Evolutionary conservation across 2,113 vertebrate genomes (phyloP).

Genomic region (Podiceps cristatus): DNA sequence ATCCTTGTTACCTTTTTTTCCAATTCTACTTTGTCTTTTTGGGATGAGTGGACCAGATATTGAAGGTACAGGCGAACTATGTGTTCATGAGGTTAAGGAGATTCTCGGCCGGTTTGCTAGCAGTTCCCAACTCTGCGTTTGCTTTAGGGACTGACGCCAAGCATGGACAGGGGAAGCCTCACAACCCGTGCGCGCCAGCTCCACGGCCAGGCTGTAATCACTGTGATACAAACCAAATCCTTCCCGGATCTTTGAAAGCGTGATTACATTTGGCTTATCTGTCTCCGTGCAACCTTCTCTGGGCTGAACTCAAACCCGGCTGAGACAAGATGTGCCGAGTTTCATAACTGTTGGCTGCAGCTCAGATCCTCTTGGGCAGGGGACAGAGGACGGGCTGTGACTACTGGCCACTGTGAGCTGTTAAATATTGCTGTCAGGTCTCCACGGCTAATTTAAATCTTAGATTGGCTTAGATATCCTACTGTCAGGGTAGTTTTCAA

Average conservation of each 20-base stretch:
- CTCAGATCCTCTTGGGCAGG: background rate
- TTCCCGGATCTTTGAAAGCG: background rate
- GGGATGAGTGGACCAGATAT: background rate
- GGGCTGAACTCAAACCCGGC: background rate
- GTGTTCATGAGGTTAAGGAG: background rate
- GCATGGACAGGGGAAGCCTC: background rate
- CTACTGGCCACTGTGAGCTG: background rate
- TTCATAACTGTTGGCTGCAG: background rate
- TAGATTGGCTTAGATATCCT: background rate
- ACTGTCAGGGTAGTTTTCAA: background rate
- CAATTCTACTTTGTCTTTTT: background rate
- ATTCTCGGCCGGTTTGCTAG: background rate
- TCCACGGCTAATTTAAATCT: background rate
- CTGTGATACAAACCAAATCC: background rate
- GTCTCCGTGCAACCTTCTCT: background rate
- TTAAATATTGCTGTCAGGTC: background rate
- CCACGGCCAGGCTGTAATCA: accelerated
- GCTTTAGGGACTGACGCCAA: background rate
- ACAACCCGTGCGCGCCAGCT: background rate
- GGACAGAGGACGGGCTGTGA: background rate
- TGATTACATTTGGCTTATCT: background rate
- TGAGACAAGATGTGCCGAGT: background rate
- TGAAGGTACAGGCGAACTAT: background rate
- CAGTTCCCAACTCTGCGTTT: background rate
- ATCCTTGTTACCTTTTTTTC: background rate